Evolutionary conservation across 1,140 invertebrate species (phyloP), one percentile per base, ranked within the genome.

Genomic region (Drosophila aff.): DNA sequence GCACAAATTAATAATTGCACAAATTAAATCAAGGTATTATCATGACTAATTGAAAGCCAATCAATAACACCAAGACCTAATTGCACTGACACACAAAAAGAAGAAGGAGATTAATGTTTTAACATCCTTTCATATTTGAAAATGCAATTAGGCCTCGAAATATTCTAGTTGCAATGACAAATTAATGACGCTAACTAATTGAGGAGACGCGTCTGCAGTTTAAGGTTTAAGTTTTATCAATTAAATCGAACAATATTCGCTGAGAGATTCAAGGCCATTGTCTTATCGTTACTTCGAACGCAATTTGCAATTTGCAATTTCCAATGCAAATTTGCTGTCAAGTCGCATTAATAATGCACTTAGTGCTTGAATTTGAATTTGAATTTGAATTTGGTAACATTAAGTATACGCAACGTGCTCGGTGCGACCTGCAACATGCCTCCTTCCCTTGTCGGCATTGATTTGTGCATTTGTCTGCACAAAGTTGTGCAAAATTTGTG

Each of bases 391-490:
- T 58, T 31, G 47, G 8, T 36, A 57, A 68, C 49, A 76, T 77
- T 77, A 68, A 59, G 63, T 60, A 61, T 76, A 76, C 55, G 74
- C 55, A 66, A 16, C 33, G 44, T 46, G 59, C 26, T 28, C 23
- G n/a, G 4, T n/a, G 43, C 28, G 10, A 47, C 10, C 9, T 15
- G 23, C 31, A 31, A 41, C 55, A n/a, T 36, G 33, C 11, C 28
- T 16, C 11, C 28, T 16, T 9, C 4, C 55, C 33, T 26, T 40
- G 33, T 55, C 52, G 8, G 2, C 50, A 65, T 67, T 67, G 76
- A 89, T 83, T 76, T 81, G 81, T 59, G 76, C 83, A 82, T 72
- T 86, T 76, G 63, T n/a, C n/a, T 50, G 82, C 71, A 73, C 55
- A 86, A 86, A 79, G 49, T 71, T 84, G 64, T 78, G 61, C 66